These are phyloP conservation scores for Sebastes taczanowskii DNA, from an alignment of 2,797 vertebrate species.

Conservation along the genomic window DNA sequence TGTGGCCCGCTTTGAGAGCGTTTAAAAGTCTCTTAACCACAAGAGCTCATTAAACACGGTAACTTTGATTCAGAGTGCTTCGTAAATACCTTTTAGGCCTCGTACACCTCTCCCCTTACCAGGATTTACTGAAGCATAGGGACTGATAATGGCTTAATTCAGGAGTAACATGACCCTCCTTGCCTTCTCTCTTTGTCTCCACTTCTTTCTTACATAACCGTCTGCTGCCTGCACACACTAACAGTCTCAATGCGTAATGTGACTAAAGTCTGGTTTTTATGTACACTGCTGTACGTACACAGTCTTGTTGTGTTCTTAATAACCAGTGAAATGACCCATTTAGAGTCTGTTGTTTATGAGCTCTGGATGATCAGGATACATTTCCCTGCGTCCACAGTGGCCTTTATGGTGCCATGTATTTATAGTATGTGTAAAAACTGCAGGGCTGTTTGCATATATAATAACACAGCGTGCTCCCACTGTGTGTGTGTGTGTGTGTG, in stretches of 20 bases:
- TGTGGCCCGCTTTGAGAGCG: constrained; percentile 1
- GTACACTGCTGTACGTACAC: background rate
- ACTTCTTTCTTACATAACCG: constrained; percentile 26
- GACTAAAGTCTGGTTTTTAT: constrained; percentile 6
- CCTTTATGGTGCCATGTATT: constrained; percentile 53
- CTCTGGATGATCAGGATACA: constrained; percentile 24
- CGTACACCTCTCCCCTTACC: constrained; percentile 39
- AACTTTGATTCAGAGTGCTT: constrained; percentile 41
- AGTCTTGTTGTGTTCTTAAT: constrained; percentile 19
- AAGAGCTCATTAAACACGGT: constrained; percentile 33
- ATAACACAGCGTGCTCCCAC: constrained; percentile 47
- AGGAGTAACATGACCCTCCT: constrained; percentile 35
- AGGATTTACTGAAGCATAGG: constrained; percentile 37
- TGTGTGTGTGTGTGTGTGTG: constrained; percentile 31
- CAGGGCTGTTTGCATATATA: constrained; percentile 57
- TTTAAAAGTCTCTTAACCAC: constrained; percentile 30
- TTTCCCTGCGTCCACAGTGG: constrained; percentile 15
- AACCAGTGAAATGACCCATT: constrained; percentile 19
- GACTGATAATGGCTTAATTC: constrained; percentile 53
- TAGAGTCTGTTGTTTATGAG: constrained; percentile 32
- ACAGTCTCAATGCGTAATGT: background rate
- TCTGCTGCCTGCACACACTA: constrained; percentile 12
- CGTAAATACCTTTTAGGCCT: constrained; percentile 51
- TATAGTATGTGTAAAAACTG: constrained; percentile 59
- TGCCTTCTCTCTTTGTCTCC: constrained; percentile 32